A percentile compares a stretch with the other conserved stretches of the same genome.
These are phyloP conservation scores for Lates japonicus DNA, from an alignment of 2,797 vertebrate species.

Conservation along the genomic window DNA sequence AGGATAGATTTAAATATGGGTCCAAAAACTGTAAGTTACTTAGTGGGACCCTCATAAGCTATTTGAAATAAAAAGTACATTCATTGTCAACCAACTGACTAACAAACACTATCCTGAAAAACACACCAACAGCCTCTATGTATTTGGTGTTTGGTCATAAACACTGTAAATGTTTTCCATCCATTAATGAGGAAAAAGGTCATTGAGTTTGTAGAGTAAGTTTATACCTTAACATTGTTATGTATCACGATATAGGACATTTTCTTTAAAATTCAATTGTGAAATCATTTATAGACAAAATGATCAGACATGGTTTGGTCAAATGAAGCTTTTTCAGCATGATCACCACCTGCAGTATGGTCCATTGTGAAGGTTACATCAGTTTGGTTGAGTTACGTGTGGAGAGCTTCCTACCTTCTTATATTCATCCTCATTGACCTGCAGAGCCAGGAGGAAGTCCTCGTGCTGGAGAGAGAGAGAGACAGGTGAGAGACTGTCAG, in stretches of 20 bases:
- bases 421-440: constrained; percentile 98
- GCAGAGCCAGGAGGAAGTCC: constrained; percentile 96
- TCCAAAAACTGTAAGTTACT: neutral
- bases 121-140: neutral
- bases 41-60: neutral
- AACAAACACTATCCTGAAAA: neutral
- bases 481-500: neutral
- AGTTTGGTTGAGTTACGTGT: neutral
- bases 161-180: no score
- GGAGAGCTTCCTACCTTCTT: constrained; percentile 88
- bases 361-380: neutral
- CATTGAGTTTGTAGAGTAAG: neutral
- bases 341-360: neutral
- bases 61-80: neutral
- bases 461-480: constrained; percentile 88
- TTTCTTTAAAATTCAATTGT: neutral
- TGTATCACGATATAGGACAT: neutral
- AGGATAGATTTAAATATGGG: neutral
- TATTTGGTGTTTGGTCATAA: neutral
- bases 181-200: no score
- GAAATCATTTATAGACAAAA: neutral
- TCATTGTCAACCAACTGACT: neutral
- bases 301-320: neutral
- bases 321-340: neutral
- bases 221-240: neutral